Evolutionary conservation across 1,140 invertebrate species (phyloP).

Genomic region (Heterodera carotae): DNA sequence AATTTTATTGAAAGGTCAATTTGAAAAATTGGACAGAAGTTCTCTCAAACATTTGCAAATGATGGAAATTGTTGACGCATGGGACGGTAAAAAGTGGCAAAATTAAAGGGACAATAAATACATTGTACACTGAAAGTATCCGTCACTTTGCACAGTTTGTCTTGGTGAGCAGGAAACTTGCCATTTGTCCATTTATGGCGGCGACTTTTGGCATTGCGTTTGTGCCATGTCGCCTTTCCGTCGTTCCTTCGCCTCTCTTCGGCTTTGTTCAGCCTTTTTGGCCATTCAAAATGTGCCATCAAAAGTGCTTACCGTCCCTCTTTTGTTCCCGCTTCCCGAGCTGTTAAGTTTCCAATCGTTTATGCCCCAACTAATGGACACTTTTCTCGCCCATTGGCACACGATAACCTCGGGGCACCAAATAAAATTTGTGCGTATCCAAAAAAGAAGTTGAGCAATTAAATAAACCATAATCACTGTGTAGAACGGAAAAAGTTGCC

Average conservation of each 20-base stretch:
- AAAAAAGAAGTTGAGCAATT: background rate
- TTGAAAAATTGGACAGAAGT: background rate
- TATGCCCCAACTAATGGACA: background rate
- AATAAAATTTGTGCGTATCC: background rate
- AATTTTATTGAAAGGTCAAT: too few species aligned
- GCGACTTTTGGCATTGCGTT: background rate
- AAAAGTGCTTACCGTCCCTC: background rate
- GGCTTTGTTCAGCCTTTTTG: background rate
- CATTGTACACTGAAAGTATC: too few species aligned
- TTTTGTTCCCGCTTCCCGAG: background rate
- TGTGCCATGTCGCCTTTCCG: background rate
- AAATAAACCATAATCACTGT: too few species aligned
- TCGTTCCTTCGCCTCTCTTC: background rate
- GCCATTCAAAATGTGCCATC: background rate
- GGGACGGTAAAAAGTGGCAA: constrained; percentile 18
- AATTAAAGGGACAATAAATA: too few species aligned
- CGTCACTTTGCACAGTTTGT: background rate
- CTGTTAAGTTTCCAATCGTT: background rate
- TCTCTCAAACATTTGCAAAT: constrained; percentile 1
- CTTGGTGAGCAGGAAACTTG: background rate
- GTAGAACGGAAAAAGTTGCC: too few species aligned
- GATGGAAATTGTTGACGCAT: constrained; percentile 5
- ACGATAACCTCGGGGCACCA: background rate
- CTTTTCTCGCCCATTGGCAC: constrained; percentile 2
- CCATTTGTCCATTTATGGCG: background rate